A percentile compares a stretch with the other conserved stretches of the same genome.
Evolutionary conservation across 2,797 vertebrate genomes (phyloP).

Genomic region (Leptatherina wallacei): DNA sequence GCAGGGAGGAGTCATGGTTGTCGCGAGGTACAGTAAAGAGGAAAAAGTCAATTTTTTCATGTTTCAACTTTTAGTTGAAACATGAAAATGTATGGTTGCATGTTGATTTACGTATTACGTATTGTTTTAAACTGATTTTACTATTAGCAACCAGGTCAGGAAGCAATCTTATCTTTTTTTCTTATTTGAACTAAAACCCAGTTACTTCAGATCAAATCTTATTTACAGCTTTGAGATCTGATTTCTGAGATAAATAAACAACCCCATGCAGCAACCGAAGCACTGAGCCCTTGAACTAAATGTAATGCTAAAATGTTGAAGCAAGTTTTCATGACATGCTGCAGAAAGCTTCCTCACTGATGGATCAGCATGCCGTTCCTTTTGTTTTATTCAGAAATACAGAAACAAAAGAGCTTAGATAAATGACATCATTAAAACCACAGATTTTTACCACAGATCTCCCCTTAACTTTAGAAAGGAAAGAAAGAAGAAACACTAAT

Average conservation of each 20-base stretch:
- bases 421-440: not conserved
- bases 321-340: not conserved
- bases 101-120: not conserved
- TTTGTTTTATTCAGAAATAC: not conserved
- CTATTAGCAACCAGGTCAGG: not conserved
- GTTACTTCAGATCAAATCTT: not conserved
- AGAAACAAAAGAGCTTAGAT: not conserved
- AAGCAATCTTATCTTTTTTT: not conserved
- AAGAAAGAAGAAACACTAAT: not conserved
- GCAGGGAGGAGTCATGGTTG: not conserved
- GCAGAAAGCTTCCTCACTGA: not conserved
- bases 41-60: slow-evolving; percentile 21
- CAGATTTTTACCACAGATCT: not conserved
- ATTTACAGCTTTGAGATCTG: not conserved
- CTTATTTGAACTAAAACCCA: not conserved
- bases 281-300: not conserved
- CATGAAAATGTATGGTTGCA: not conserved
- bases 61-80: not conserved
- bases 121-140: not conserved
- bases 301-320: not conserved
- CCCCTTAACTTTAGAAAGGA: not conserved
- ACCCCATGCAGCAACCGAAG: no score
- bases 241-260: not conserved
- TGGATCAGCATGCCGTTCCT: not conserved
- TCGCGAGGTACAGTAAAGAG: slow-evolving; percentile 10